Percentiles rank a stretch among this genome's conserved stretches.
Evolutionary conservation across 2,888 invertebrate species (phyloP).

Genomic region (Oscheius sp.): DNA sequence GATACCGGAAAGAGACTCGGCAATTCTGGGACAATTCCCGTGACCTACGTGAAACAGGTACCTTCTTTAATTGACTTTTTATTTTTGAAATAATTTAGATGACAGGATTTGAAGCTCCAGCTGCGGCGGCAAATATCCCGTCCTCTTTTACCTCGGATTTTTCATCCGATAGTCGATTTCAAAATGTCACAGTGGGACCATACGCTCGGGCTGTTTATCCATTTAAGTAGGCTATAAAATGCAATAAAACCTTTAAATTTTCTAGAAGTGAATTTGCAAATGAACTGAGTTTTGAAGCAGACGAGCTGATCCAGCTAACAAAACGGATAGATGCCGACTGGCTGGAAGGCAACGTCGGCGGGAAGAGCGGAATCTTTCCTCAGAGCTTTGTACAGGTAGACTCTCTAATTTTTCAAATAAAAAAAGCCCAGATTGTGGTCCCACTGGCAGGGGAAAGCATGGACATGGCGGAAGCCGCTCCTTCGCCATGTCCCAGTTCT

Average conservation of each 20-base stretch:
- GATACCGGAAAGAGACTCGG: constrained; percentile 40
- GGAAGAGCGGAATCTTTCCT: constrained; percentile 53
- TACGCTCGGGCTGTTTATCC: constrained; percentile 54
- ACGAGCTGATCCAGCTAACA: constrained; percentile 58
- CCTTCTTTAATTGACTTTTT: background rate
- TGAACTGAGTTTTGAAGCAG: constrained; percentile 63
- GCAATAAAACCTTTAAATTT: background rate
- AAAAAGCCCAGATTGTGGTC: constrained; percentile 46
- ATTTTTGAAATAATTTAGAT: constrained; percentile 10
- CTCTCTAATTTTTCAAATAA: background rate
- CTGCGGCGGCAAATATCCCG: constrained; percentile 36
- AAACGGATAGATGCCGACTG: constrained; percentile 60
- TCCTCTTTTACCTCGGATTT: constrained; percentile 56
- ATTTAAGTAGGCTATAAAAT: constrained; percentile 45
- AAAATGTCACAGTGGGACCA: constrained; percentile 40
- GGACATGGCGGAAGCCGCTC: too few species aligned
- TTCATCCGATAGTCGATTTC: constrained; percentile 39
- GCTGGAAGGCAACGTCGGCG: constrained; percentile 55
- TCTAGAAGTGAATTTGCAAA: constrained; percentile 63
- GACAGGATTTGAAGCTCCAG: constrained; percentile 28
- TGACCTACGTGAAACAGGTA: constrained; percentile 37
- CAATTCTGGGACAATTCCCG: constrained; percentile 28
- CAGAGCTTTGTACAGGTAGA: constrained; percentile 44
- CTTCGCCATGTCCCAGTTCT: constrained; percentile 11
- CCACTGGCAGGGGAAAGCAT: constrained; percentile 28